These are phyloP conservation scores for Bubo scandiacus DNA, from an alignment of 2,113 vertebrate species.

Conservation along the genomic window DNA sequence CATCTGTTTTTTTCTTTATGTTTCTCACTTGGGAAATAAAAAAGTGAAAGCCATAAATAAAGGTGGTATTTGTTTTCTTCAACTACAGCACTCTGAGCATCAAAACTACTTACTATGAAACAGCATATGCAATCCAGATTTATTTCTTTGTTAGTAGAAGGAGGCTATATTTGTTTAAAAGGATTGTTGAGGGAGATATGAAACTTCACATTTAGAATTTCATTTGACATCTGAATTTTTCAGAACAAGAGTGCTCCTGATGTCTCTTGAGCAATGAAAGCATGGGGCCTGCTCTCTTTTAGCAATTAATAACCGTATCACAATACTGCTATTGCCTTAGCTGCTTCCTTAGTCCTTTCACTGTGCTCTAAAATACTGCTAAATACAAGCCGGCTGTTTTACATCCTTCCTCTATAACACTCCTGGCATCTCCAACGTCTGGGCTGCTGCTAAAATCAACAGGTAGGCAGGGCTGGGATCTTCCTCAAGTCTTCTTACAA, in stretches of 20 bases:
- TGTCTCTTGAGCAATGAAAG: slow-evolving; percentile 45
- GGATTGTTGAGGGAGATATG: slow-evolving; percentile 14
- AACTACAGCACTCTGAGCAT: background rate
- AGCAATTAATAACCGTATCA: slow-evolving; percentile 53
- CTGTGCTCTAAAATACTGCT: slow-evolving; percentile 47
- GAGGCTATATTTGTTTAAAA: slow-evolving; percentile 50
- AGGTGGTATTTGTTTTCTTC: slow-evolving; percentile 28
- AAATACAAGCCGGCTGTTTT: slow-evolving; percentile 16
- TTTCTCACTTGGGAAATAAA: slow-evolving; percentile 24
- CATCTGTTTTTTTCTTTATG: background rate
- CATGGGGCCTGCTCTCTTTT: slow-evolving; percentile 29
- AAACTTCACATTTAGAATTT: slow-evolving; percentile 6
- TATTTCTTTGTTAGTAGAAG: slow-evolving; percentile 26
- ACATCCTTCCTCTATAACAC: slow-evolving; percentile 16
- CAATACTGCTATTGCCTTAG: background rate
- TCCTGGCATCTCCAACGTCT: background rate
- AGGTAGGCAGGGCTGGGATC: slow-evolving; percentile 16
- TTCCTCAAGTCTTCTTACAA: slow-evolving; percentile 49
- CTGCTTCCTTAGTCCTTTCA: slow-evolving; percentile 42
- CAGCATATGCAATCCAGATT: slow-evolving; percentile 31
- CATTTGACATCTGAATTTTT: slow-evolving; percentile 28
- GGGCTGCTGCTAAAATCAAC: slow-evolving; percentile 40
- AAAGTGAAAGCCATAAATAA: slow-evolving; percentile 8
- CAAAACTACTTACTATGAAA: slow-evolving; percentile 30
- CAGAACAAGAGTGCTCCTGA: slow-evolving; percentile 18